Evolutionary conservation across 2,113 vertebrate species (phyloP).

Genomic region (Stigmatopora nigra): DNA sequence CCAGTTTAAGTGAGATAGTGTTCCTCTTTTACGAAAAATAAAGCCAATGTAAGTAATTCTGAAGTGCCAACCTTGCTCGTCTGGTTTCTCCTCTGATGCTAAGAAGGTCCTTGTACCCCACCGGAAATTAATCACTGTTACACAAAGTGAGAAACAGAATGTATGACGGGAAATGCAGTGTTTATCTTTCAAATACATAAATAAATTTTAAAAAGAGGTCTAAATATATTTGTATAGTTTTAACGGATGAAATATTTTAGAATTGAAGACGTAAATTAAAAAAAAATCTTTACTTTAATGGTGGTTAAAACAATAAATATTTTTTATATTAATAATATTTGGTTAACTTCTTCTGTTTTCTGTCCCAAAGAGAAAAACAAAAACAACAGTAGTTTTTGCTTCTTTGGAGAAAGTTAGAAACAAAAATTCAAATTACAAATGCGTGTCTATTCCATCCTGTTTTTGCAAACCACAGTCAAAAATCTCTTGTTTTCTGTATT

Average conservation of each 20-base stretch:
- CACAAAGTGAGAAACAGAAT: background rate
- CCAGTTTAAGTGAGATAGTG: background rate
- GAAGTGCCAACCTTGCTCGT: conserved; percentile 35
- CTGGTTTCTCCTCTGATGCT: conserved; percentile 37
- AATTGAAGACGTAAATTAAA: background rate
- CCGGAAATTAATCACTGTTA: conserved; percentile 30
- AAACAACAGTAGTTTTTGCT: too few relatives aligned
- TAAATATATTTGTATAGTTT: background rate
- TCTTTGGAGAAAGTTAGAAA: too few relatives aligned
- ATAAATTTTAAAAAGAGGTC: too few relatives aligned
- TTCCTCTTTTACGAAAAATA: background rate
- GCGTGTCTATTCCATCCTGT: too few relatives aligned
- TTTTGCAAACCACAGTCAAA: too few relatives aligned
- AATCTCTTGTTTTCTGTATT: too few relatives aligned
- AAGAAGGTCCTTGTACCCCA: conserved; percentile 7
- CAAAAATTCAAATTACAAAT: too few relatives aligned
- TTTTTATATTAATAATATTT: too few relatives aligned
- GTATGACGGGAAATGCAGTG: conserved; percentile 50
- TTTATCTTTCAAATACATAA: too few relatives aligned
- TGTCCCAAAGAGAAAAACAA: too few relatives aligned
- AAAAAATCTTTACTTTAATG: background rate
- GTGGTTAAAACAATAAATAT: too few relatives aligned
- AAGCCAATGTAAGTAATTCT: background rate
- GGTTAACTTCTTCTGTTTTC: too few relatives aligned
- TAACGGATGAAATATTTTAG: background rate